Percentiles rank a stretch among this genome's conserved stretches.
phyloP scores from a whole-genome alignment of 2,888 invertebrate species.

The Cephus pygmeus region DNA sequence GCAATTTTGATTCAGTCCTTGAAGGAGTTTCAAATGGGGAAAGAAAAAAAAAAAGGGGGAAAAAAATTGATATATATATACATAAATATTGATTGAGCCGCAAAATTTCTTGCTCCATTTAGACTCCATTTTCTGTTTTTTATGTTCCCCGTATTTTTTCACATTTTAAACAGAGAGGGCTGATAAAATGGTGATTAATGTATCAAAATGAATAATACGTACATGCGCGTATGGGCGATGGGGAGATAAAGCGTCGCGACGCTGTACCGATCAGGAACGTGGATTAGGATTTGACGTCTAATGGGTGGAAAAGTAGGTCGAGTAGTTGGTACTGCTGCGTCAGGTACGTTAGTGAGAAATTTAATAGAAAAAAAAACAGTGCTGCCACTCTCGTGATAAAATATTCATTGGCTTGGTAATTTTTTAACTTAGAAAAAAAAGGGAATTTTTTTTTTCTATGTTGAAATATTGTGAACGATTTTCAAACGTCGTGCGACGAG shows the following conservation, averaged over 20 bases:
- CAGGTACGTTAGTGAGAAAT: not conserved
- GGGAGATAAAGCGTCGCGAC: not conserved
- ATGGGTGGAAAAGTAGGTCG: not conserved
- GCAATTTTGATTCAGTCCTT: not conserved
- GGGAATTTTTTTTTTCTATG: too few species aligned
- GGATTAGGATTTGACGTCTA: not conserved
- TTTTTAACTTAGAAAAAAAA: not conserved
- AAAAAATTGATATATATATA: not conserved
- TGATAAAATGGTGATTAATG: not conserved
- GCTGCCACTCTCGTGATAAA: not conserved
- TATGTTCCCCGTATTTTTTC: not conserved
- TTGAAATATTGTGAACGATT: not conserved
- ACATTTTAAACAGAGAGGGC: not conserved
- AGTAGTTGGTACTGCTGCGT: not conserved
- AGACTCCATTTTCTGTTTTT: not conserved
- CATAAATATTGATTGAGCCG: not conserved
- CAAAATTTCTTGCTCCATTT: not conserved
- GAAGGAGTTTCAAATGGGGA: not conserved
- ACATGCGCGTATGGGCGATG: not conserved
- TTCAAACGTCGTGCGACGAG: not conserved
- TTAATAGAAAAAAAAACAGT: not conserved
- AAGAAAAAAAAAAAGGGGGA: not conserved
- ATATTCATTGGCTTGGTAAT: not conserved
- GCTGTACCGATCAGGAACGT: not conserved
- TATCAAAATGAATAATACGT: not conserved